These are phyloP conservation scores for Piprites chloris DNA, from an alignment of 2,113 vertebrate species.

Conservation along the genomic window DNA sequence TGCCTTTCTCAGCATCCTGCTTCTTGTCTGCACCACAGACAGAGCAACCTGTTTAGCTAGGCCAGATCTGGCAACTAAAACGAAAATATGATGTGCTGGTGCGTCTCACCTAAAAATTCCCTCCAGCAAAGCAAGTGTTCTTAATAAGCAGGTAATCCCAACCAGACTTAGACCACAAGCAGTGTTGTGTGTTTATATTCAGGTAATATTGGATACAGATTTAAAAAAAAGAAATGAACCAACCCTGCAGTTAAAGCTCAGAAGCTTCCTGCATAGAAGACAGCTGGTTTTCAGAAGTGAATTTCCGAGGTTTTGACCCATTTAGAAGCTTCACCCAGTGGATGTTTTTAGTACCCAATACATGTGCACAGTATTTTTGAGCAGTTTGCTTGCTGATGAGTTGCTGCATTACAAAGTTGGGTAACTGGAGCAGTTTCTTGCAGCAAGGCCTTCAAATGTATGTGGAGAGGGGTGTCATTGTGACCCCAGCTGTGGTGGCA, in stretches of 20 bases:
- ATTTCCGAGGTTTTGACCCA: not conserved
- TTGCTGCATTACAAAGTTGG: not conserved
- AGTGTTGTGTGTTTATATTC: not conserved
- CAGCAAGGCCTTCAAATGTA: not conserved
- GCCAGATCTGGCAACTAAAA: not conserved
- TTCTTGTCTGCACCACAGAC: not conserved
- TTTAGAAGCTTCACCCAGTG: not conserved
- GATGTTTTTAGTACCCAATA: not conserved
- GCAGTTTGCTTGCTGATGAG: not conserved
- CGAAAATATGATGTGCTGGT: not conserved
- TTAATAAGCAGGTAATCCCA: not conserved
- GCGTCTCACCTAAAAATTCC: not conserved
- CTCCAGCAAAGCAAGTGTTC: not conserved
- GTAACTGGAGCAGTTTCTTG: not conserved
- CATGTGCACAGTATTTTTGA: not conserved
- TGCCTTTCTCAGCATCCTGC: not conserved
- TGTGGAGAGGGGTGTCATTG: accelerated
- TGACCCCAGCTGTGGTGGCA: not conserved
- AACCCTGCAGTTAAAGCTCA: not conserved
- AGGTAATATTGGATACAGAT: not conserved
- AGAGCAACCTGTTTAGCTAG: not conserved
- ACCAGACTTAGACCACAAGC: not conserved
- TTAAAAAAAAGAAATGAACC: not conserved
- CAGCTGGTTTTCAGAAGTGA: not conserved
- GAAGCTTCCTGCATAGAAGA: not conserved